Evolutionary conservation across 2,888 invertebrate species (phyloP).

Genomic region (Agrochola lychnidis): DNA sequence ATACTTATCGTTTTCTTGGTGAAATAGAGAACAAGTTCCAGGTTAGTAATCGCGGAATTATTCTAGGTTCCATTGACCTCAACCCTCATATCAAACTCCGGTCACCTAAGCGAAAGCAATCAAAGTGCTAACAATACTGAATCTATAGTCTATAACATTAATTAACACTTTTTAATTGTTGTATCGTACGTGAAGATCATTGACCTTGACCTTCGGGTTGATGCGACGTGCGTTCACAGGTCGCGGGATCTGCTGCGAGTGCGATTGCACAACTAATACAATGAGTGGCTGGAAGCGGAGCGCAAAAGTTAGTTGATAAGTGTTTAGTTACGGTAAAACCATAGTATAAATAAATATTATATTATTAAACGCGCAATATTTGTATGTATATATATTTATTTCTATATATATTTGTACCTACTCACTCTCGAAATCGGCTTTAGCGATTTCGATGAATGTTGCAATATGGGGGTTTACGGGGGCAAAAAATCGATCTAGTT

Average conservation of each 20-base stretch:
- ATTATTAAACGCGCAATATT: no score
- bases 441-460: no score
- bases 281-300: background rate
- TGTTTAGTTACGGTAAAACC: background rate
- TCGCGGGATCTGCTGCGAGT: background rate
- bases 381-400: no score
- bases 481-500: no score
- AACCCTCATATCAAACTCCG: background rate
- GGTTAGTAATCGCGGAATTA: background rate
- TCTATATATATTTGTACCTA: no score
- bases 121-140: conserved; percentile 3
- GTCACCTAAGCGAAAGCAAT: background rate
- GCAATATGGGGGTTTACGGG: no score
- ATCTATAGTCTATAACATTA: conserved; percentile 14
- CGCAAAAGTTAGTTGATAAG: background rate
- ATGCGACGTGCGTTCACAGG: conserved; percentile 23
- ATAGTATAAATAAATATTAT: background rate
- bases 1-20: background rate
- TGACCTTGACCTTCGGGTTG: conserved; percentile 39
- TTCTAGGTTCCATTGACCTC: conserved; percentile 4
- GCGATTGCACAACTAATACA: conserved; percentile 19
- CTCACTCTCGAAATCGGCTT: no score
- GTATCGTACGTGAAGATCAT: conserved; percentile 34
- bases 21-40: background rate
- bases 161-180: conserved; percentile 40